Percentiles rank a stretch among this genome's conserved stretches.
These are phyloP conservation scores for Coreoperca whiteheadi DNA, from an alignment of 2,113 vertebrate species.

Conservation along the genomic window DNA sequence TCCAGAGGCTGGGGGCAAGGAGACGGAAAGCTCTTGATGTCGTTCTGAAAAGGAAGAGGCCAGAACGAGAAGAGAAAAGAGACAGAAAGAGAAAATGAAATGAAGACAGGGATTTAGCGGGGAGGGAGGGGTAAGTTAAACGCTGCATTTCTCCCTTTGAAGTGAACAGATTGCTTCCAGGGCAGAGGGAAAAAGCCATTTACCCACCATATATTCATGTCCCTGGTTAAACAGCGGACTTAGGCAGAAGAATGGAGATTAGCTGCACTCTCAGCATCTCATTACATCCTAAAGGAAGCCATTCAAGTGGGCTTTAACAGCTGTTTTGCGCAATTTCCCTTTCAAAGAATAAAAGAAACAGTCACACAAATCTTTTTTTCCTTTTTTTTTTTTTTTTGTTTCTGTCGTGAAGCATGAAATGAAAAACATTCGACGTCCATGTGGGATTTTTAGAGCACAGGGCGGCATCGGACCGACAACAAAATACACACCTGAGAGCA, in stretches of 20 bases:
- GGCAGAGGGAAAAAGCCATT: constrained; percentile 70
- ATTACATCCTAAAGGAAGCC: constrained; percentile 79
- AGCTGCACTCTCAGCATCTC: constrained; percentile 78
- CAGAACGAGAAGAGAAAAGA: constrained; percentile 74
- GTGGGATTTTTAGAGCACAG: constrained; percentile 27
- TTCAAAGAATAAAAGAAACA: constrained; percentile 30
- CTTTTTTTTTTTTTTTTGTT: not conserved
- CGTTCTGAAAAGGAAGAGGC: constrained; percentile 60
- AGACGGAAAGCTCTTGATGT: constrained; percentile 51
- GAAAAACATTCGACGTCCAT: constrained; percentile 27
- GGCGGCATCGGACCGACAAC: not conserved
- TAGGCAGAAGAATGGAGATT: constrained; percentile 78
- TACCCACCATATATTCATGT: constrained; percentile 74
- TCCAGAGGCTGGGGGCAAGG: too few species aligned
- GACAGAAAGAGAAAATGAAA: constrained; percentile 79
- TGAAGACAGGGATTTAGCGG: constrained; percentile 76
- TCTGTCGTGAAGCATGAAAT: constrained; percentile 39
- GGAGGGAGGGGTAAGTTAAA: constrained; percentile 85
- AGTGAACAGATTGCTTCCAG: constrained; percentile 79
- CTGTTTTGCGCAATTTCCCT: constrained; percentile 49
- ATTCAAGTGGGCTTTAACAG: constrained; percentile 75
- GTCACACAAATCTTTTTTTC: constrained; percentile 33
- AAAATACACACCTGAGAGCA: constrained; percentile 31
- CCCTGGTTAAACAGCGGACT: constrained; percentile 73
- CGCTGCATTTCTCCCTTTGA: constrained; percentile 73